Conservation (phyloP, 1,140 invertebrate genomes). For the Meloidogyne floridensis region DNA sequence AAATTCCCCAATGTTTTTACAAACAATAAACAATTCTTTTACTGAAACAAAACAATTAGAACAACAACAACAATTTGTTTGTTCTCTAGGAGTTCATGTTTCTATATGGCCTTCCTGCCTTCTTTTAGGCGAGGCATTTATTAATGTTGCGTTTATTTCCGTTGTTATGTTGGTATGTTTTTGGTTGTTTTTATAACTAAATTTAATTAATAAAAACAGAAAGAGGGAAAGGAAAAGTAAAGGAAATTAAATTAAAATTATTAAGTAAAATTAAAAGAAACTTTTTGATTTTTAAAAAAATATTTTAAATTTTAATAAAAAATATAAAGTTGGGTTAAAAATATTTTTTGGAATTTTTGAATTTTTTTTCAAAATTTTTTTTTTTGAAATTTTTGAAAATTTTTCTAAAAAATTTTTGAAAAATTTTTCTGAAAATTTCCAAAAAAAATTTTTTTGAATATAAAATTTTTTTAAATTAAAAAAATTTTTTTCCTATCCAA, state of each 20-base stretch:
- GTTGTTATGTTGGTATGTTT: constrained; percentile 62
- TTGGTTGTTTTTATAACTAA: not conserved
- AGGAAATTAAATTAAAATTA: not conserved
- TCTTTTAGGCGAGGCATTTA: constrained; percentile 55
- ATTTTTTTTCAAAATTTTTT: not conserved
- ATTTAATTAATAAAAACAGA: constrained; percentile 6
- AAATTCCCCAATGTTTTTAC: not conserved
- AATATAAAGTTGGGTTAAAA: not conserved
- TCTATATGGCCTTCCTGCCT: constrained; percentile 58
- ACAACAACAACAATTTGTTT: constrained; percentile 16
- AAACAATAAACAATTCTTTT: constrained; percentile 6
- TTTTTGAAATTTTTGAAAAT: not conserved
- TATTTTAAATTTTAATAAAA: constrained; percentile 15
- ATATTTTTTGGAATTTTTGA: not conserved
- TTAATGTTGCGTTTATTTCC: constrained; percentile 61
- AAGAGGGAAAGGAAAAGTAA: not conserved
- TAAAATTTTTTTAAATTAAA: not conserved
- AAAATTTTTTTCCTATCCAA: not conserved
- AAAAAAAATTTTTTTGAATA: not conserved
- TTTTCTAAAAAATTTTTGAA: not conserved
- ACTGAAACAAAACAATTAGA: constrained; percentile 54
- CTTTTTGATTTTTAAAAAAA: constrained; percentile 10
- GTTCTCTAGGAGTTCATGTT: not conserved
- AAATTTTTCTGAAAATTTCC: not conserved
- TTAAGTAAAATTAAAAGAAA: not conserved